Evolutionary conservation across 2,797 vertebrate genomes (phyloP), one percentile per base, ranked within the genome.

Genomic region (Alcedo quadribrachys): DNA sequence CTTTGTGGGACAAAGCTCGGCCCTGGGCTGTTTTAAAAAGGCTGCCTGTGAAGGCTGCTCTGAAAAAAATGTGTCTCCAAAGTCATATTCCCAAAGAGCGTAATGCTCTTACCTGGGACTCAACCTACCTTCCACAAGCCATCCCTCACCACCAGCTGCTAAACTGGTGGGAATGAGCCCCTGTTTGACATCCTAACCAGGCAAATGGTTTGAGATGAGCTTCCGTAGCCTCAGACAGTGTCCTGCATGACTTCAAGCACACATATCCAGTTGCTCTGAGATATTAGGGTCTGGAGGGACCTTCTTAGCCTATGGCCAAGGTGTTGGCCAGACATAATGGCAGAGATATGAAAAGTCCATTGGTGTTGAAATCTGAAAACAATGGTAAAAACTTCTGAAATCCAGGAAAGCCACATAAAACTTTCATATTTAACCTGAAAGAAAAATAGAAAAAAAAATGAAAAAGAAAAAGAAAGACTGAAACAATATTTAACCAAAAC

Each of bases 141-240:
- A 12, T 10, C 32, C 48, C 19, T 73, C 21, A 6, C 21, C 19
- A 18, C 5, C 0, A 0, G 30, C 74, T 74, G 51, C 50, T n/a
- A 5, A 32, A 30, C 11, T 75, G 51, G 18, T 58, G 67, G 61
- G 42, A 8, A 17, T 42, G 84, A 68, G 43, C 13, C 12, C 30
- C 35, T 2, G 2, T 13, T 15, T 2, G 2, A 24, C 3, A 4
- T 10, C 32, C 32, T 24, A 43, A 4, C 2, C 5, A 57, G 60
- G 37, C 0, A 2, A 67, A 42, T 16, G 76, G 25, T 30, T 43
- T 0, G 1, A 32, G 35, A 35, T 46, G 32, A 81, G 15, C 27
- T 77, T 46, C 46, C 40, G 66, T 35, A 67, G 65, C 62, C 51
- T 63, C 37, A 42, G 45, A 33, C 45, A 25, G 32, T 15, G 53